Percentiles rank a stretch among this genome's conserved stretches.
Conservation (phyloP, 2,113 vertebrate genomes). For the Irena cyanogastra region DNA sequence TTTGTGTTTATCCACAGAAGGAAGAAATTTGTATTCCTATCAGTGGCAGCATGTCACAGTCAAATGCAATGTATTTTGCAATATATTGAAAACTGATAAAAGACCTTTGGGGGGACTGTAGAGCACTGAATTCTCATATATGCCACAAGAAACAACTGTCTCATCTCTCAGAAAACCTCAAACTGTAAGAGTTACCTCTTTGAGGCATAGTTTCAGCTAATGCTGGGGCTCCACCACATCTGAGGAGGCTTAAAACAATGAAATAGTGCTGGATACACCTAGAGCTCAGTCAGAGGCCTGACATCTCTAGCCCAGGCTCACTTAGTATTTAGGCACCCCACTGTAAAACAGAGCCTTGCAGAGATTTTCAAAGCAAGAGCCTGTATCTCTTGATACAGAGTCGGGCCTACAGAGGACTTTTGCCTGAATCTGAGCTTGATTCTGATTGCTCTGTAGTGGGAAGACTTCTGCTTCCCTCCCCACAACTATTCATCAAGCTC, state of each 20-base stretch:
- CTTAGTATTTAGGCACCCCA: not conserved
- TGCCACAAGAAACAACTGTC: not conserved
- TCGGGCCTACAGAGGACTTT: not conserved
- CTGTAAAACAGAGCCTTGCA: not conserved
- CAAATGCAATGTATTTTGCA: fast-evolving
- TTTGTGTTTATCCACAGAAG: not conserved
- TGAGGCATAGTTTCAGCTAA: not conserved
- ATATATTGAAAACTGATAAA: not conserved
- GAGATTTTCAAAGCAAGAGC: not conserved
- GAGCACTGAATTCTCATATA: not conserved
- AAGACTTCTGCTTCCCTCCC: not conserved
- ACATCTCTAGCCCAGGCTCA: not conserved
- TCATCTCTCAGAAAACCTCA: not conserved
- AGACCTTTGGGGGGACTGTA: not conserved
- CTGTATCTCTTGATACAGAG: not conserved
- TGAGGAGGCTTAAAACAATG: not conserved
- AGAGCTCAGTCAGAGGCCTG: not conserved
- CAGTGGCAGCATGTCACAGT: not conserved
- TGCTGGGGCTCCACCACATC: not conserved
- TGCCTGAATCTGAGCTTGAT: not conserved
- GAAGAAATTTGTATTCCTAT: not conserved
- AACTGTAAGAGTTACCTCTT: not conserved
- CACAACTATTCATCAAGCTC: not conserved
- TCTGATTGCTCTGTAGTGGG: not conserved
- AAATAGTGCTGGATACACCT: not conserved